Base-by-base conservation (phyloP, 2,113 vertebrate species). In the Osmerus mordax region DNA sequence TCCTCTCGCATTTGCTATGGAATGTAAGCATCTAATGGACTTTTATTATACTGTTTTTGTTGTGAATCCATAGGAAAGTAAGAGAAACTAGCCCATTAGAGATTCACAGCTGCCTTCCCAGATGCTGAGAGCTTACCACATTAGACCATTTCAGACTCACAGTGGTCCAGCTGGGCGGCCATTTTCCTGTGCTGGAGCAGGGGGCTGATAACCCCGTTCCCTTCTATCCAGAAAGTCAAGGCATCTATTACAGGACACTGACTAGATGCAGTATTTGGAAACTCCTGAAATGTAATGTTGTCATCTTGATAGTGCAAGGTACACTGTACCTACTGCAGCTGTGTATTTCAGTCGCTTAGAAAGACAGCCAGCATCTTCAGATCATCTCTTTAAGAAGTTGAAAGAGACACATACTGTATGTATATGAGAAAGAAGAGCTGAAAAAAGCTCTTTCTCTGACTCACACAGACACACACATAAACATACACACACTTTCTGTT, bases 51-150 rank as follows among this genome's bases (percentile, higher is more conserved):
- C 71, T 76, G 75, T 79, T 68, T 77, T 61, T 72, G 62, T 59
- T 70, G 19, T 67, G 21, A 69, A 59, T 69, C 66, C 75, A 65
- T 54, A 81, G 21, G 79, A 68, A 60, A 72, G 74, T 80, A 75
- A 76, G 77, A 87, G 70, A 67, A 81, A 85, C n/a, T 47, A 76
- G 74, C 69, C 64, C 78, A 83, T 86, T 86, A 84, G 70, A 59
- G 51, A 21, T n/a, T 25, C 65, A 75, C 85, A 86, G 83, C 77
- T 87, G 83, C 78, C 71, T 71, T 69, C 75, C 63, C 73, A 77
- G 72, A 73, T 79, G 79, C 67, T 60, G 5, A 74, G 58, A 58
- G 70, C 64, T 71, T 75, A 53, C 54, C 25, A 58, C 25, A 65
- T 71, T 69, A 72, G 67, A 67, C 62, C 4, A 14, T 41, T 28